phyloP scores from a whole-genome alignment of 2,888 invertebrate species.

The Xanthia togata region DNA sequence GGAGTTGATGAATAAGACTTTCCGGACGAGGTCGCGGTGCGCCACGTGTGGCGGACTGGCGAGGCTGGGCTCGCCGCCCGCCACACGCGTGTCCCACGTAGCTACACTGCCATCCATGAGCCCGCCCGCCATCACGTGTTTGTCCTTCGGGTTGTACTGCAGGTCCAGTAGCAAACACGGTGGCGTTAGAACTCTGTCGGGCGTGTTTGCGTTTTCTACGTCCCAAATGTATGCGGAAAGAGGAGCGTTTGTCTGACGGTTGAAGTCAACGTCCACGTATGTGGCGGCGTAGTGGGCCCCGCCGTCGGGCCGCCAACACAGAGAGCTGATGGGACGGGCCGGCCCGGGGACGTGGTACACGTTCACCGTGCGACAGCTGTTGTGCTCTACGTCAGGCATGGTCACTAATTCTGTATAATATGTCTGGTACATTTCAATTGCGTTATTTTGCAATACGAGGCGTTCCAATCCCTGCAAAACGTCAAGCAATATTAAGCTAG shows the following conservation, averaged over 20 bases:
- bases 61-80: constrained; percentile 92
- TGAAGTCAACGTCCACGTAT: constrained; percentile 95
- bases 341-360: constrained; percentile 93
- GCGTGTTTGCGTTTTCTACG: constrained; percentile 95
- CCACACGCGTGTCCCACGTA: constrained; percentile 95
- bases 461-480: constrained; percentile 93
- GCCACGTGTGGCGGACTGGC: constrained; percentile 94
- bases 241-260: constrained; percentile 85
- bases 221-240: constrained; percentile 94
- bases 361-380: constrained; percentile 94
- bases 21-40: constrained; percentile 96
- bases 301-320: constrained; percentile 96
- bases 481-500: background rate
- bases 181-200: constrained; percentile 93
- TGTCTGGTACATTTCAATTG: constrained; percentile 97
- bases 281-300: constrained; percentile 95
- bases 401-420: constrained; percentile 94
- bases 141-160: constrained; percentile 96
- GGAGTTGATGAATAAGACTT: constrained; percentile 96
- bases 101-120: constrained; percentile 92
- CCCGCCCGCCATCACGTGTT: constrained; percentile 92
- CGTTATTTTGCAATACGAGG: constrained; percentile 96
- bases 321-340: constrained; percentile 93
- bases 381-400: constrained; percentile 92
- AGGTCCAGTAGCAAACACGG: constrained; percentile 93